Evolutionary conservation across 2,113 vertebrate genomes (phyloP).

Genomic region (Etheostoma spectabile): DNA sequence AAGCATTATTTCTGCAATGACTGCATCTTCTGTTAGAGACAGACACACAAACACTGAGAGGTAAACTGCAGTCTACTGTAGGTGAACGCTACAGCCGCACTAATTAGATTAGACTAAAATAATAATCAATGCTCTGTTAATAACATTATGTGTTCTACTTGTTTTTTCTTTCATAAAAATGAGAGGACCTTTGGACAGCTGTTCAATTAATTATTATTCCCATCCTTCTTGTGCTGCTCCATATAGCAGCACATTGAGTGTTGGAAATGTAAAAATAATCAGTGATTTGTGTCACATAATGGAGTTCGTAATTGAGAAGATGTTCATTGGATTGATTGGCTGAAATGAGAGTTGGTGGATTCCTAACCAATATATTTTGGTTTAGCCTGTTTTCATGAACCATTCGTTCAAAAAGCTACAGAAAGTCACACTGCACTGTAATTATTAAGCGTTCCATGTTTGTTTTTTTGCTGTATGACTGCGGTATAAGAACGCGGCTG

Average conservation of each 20-base stretch:
- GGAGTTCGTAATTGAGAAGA: background rate
- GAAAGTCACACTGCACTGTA: no score
- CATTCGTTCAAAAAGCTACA: no score
- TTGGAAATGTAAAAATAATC: background rate
- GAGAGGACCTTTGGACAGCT: conserved; percentile 8
- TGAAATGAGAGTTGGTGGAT: background rate
- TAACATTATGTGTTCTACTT: conserved; percentile 27
- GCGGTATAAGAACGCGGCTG: no score
- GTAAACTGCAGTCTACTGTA: background rate
- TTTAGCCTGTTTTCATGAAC: no score
- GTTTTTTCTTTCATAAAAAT: conserved; percentile 27
- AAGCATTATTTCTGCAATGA: conserved; percentile 25
- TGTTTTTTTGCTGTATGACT: no score
- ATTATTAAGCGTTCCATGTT: no score
- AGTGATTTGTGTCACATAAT: no score
- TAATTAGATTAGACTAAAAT: conserved; percentile 40
- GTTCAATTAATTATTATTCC: conserved; percentile 11
- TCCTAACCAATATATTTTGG: background rate
- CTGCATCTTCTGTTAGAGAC: conserved; percentile 16
- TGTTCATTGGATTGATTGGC: background rate
- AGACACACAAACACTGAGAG: conserved; percentile 30
- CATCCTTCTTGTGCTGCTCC: background rate
- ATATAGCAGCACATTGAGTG: background rate
- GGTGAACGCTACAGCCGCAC: background rate
- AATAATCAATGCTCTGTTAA: conserved; percentile 40